phyloP scores from a whole-genome alignment of 2,797 vertebrate species.

The Enteromius anoplus region DNA sequence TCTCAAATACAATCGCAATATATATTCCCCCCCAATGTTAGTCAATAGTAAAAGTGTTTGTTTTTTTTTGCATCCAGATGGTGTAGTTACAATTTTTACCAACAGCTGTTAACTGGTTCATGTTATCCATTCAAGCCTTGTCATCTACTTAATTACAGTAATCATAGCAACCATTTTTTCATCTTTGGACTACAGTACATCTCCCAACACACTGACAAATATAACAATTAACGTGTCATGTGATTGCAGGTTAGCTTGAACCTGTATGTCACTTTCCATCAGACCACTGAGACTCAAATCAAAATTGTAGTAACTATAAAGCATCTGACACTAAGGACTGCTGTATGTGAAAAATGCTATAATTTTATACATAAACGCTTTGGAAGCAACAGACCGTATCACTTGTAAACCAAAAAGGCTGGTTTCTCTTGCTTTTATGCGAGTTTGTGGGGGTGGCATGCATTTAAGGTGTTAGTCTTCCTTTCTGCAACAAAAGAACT shows the following conservation, averaged over 20 bases:
- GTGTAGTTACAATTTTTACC: not conserved
- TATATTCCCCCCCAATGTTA: not conserved
- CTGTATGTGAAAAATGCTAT: not conserved
- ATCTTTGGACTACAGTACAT: conserved; percentile 23
- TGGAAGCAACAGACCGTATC: not conserved
- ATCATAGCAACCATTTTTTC: conserved; percentile 52
- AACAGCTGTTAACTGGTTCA: not conserved
- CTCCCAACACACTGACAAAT: conserved; percentile 46
- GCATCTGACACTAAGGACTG: not conserved
- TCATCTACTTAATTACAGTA: conserved; percentile 47
- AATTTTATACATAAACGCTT: conserved; percentile 9
- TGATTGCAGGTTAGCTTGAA: conserved; percentile 41
- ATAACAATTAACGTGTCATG: conserved; percentile 59
- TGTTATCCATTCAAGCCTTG: conserved; percentile 56
- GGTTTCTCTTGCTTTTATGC: not conserved
- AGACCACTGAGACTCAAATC: not conserved
- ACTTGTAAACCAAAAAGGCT: not conserved
- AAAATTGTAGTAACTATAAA: not conserved
- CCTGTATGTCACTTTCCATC: conserved; percentile 26
- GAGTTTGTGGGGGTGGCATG: not conserved
- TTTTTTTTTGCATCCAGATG: not conserved
- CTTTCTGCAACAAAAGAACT: not conserved
- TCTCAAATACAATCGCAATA: not conserved
- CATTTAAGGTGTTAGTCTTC: not conserved
- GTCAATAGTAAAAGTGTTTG: not conserved